phyloP scores from a whole-genome alignment of 2,797 vertebrate species.

The Atherinosoma microstoma region DNA sequence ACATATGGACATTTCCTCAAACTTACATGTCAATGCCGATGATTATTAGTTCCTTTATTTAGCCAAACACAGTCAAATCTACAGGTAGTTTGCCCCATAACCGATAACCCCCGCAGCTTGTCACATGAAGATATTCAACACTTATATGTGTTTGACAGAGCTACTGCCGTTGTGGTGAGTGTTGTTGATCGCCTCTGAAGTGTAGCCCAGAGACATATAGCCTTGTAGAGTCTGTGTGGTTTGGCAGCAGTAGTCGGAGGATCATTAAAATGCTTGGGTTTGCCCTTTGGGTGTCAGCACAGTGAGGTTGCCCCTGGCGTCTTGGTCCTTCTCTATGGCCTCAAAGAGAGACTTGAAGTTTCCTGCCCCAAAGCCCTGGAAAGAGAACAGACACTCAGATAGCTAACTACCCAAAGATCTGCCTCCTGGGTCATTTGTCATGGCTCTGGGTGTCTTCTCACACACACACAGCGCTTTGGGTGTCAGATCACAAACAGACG shows the following conservation, averaged over 20 bases:
- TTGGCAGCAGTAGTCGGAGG: constrained; percentile 23
- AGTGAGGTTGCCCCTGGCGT: constrained; percentile 87
- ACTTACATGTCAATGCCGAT: constrained; percentile 5
- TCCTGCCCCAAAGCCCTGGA: constrained; percentile 88
- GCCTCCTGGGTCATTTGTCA: constrained; percentile 60
- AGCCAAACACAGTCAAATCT: constrained; percentile 13
- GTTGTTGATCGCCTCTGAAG: constrained; percentile 29
- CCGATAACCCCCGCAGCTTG: constrained; percentile 15
- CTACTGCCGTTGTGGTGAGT: constrained; percentile 4
- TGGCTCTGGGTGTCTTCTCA: constrained; percentile 57
- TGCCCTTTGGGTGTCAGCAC: constrained; percentile 72
- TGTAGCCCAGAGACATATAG: constrained; percentile 8
- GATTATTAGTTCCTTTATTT: constrained; percentile 57
- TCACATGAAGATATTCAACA: constrained; percentile 32
- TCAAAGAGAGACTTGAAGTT: constrained; percentile 91
- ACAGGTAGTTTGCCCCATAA: constrained; percentile 25
- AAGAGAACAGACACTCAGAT: constrained; percentile 64
- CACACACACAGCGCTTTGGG: constrained; percentile 20
- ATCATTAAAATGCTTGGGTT: constrained; percentile 77
- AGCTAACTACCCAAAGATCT: constrained; percentile 68
- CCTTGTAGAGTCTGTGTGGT: constrained; percentile 20
- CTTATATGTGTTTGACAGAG: constrained; percentile 25
- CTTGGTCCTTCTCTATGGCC: constrained; percentile 89
- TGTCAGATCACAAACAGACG: constrained; percentile 46
- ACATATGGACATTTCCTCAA: constrained; percentile 7